A percentile compares a stretch with the other conserved stretches of the same genome.
Conservation (phyloP, 2,797 vertebrate species). For the Myripristis murdjan region DNA sequence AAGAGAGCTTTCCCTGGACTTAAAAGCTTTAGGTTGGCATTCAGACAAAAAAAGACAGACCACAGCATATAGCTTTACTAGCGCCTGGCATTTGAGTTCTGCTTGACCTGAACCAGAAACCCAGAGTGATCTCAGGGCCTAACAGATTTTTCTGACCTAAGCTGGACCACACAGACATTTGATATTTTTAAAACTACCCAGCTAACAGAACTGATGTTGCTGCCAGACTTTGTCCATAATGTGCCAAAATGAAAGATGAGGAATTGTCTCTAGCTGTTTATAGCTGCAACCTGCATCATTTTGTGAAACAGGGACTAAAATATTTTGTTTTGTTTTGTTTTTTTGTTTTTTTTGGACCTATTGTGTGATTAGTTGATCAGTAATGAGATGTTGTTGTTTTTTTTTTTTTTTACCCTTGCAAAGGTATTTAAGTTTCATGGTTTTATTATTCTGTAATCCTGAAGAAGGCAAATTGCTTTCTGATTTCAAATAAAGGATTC, state of each 20-base stretch:
- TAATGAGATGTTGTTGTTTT: too few relatives aligned
- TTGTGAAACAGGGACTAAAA: conserved; percentile 8
- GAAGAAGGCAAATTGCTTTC: too few relatives aligned
- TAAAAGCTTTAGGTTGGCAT: conserved; percentile 60
- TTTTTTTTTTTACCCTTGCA: too few relatives aligned
- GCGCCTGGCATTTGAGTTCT: conserved; percentile 38
- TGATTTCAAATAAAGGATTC: too few relatives aligned
- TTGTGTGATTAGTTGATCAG: too few relatives aligned
- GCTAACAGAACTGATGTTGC: not conserved
- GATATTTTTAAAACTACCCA: not conserved
- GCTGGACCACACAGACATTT: conserved; percentile 18
- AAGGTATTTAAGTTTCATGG: too few relatives aligned
- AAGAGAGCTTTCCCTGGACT: conserved; percentile 47
- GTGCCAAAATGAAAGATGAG: not conserved
- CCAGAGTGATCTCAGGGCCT: too few relatives aligned
- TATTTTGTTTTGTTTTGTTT: too few relatives aligned
- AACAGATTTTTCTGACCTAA: not conserved
- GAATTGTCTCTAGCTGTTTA: conserved; percentile 22
- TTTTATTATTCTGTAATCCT: too few relatives aligned
- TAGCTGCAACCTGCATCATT: conserved; percentile 10
- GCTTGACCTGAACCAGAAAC: too few relatives aligned
- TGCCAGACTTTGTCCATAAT: conserved; percentile 15
- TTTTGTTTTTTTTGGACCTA: too few relatives aligned
- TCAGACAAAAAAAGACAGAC: conserved; percentile 48
- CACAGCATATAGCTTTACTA: conserved; percentile 38